Evolutionary conservation across 2,113 vertebrate species (phyloP), one percentile per base, ranked within the genome.

Genomic region (Chunga burmeisteri): DNA sequence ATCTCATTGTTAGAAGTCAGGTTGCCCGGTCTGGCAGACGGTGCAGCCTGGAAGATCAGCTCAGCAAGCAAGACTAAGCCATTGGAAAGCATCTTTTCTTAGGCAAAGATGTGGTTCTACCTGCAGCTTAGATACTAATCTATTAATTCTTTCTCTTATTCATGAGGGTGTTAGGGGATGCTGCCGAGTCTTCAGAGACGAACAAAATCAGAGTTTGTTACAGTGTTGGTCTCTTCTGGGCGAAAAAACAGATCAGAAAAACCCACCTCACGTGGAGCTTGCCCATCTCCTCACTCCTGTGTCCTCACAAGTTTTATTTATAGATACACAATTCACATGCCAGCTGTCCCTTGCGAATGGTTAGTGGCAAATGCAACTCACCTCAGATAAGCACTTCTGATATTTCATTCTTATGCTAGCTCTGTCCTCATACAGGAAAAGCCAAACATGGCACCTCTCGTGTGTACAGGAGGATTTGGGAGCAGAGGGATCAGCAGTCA

Each of bases 341-440:
- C 83, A 90, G 83, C 38, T 92, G 68, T 88, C 78, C 42, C 42
- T 68, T 68, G 78, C 2, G 13, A 88, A 79, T 86, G 32, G 73
- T 65, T 62, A 27, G 29, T 66, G n/a, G 46, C 11, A 83, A 83
- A 81, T 55, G 61, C 42, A 67, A 11, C 66, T 86, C 34, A 42
- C 9, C 53, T 67, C 81, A 93, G 63, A 59, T 27, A 61, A 52
- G 44, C 61, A 79, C 46, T 91, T 56, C 47, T 85, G 62, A 22
- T 74, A 86, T n/a, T 92, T 96, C 32, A 79, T 97, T 81, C 67
- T 91, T 83, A 29, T 27, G 44, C 55, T 47, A 72, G 18, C 46
- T 95, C n/a, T 94, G 61, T 72, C 18, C 36, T 96, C 26, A 30
- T 42, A 67, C 16, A 77, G 68, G 59, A 96, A 88, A 81, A 94